Evolutionary conservation across 2,888 invertebrate genomes (phyloP).

Genomic region (Dinocampus coccinellae): DNA sequence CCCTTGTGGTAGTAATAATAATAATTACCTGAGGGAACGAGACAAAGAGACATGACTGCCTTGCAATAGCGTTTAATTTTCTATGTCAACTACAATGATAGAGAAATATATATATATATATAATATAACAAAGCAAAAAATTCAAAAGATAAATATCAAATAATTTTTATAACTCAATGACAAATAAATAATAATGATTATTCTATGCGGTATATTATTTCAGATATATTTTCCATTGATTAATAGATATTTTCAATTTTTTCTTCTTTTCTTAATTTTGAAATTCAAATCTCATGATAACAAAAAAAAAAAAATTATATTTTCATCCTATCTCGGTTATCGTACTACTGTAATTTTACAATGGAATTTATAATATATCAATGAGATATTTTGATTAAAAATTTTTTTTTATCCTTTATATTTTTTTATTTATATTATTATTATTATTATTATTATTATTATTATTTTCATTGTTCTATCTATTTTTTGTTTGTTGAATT

Average conservation of each 20-base stretch:
- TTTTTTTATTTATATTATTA: no score
- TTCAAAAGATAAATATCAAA: background rate
- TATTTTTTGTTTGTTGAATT: no score
- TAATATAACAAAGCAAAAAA: no score
- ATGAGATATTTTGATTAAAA: no score
- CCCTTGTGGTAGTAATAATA: constrained; percentile 39
- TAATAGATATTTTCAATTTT: background rate
- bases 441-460: no score
- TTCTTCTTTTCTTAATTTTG: no score
- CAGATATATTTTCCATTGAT: background rate
- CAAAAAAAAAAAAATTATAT: background rate
- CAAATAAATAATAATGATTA: no score
- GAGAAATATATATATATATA: constrained; percentile 14
- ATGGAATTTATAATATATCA: no score
- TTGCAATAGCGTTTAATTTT: constrained; percentile 27
- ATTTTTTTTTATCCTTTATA: no score
- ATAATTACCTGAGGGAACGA: constrained; percentile 49
- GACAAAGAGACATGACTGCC: constrained; percentile 7
- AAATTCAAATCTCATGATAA: background rate
- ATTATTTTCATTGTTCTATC: no score
- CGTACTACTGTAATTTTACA: background rate
- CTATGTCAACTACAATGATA: constrained; percentile 49
- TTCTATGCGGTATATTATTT: no score
- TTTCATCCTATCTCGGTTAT: background rate
- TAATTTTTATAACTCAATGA: no score